Evolutionary conservation across 2,888 invertebrate genomes (phyloP).

Genomic region (Argyresthia albistria): DNA sequence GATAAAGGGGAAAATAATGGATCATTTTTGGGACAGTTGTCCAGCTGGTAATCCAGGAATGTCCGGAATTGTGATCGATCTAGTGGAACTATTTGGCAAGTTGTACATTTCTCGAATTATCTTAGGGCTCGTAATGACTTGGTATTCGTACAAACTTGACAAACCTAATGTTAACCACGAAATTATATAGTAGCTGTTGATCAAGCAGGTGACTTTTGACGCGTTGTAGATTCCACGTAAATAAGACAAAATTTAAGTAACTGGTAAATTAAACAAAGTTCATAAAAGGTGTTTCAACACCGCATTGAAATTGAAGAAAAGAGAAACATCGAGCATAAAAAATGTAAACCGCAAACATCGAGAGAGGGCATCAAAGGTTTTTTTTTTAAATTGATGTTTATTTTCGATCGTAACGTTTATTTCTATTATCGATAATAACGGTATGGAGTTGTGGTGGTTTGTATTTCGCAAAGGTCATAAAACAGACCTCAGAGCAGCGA

Average conservation of each 20-base stretch:
- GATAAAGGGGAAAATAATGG: slow-evolving; percentile 67
- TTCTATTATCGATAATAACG: slow-evolving; percentile 19
- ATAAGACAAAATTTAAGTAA: too few relatives aligned
- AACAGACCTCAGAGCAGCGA: too few relatives aligned
- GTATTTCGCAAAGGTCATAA: slow-evolving; percentile 3
- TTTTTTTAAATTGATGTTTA: slow-evolving; percentile 33
- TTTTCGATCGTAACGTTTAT: slow-evolving; percentile 25
- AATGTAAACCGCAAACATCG: slow-evolving; percentile 37
- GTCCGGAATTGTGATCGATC: slow-evolving; percentile 20
- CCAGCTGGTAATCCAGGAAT: slow-evolving; percentile 44
- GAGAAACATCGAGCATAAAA: slow-evolving; percentile 29
- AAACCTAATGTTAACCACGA: too few relatives aligned
- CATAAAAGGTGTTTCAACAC: too few relatives aligned
- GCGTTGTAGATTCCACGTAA: too few relatives aligned
- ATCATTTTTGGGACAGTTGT: slow-evolving; percentile 69
- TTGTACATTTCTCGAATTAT: too few relatives aligned
- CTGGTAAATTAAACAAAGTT: too few relatives aligned
- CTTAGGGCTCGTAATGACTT: too few relatives aligned
- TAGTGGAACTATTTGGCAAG: too few relatives aligned
- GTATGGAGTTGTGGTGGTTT: slow-evolving; percentile 11
- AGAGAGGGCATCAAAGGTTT: slow-evolving; percentile 23
- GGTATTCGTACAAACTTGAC: too few relatives aligned
- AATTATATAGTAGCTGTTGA: too few relatives aligned
- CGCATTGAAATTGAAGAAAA: slow-evolving; percentile 11
- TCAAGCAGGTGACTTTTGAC: too few relatives aligned